Evolutionary conservation across 2,113 vertebrate genomes (phyloP).

Genomic region (Myxocyprinus asiaticus): DNA sequence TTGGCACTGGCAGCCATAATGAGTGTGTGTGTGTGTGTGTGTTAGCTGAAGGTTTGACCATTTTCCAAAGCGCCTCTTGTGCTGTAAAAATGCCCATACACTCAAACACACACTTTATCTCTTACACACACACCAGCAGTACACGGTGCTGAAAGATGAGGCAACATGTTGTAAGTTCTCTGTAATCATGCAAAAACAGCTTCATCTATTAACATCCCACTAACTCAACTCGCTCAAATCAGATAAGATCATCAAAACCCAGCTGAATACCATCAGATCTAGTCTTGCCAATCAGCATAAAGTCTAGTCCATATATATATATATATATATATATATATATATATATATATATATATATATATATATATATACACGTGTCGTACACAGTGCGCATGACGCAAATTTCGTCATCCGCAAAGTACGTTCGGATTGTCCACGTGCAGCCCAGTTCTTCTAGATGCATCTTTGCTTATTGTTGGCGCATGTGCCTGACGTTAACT

Average conservation of each 20-base stretch:
- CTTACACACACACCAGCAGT: constrained; percentile 8
- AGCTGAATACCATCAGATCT: too few relatives aligned
- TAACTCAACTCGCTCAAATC: constrained; percentile 69
- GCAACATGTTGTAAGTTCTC: constrained; percentile 54
- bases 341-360: too few relatives aligned
- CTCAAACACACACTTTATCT: constrained; percentile 18
- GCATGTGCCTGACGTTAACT: too few relatives aligned
- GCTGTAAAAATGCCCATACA: constrained; percentile 43
- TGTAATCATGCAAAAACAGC: constrained; percentile 80
- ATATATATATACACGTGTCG: too few relatives aligned
- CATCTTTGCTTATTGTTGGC: too few relatives aligned
- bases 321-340: too few relatives aligned
- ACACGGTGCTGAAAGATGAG: constrained; percentile 41
- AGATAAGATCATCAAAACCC: constrained; percentile 73
- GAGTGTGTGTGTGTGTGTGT: constrained; percentile 46
- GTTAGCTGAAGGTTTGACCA: constrained; percentile 37
- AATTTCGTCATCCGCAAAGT: too few relatives aligned
- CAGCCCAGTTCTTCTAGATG: too few relatives aligned
- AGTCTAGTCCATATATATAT: too few relatives aligned
- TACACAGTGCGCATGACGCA: too few relatives aligned
- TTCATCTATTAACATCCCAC: constrained; percentile 50
- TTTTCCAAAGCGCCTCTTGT: constrained; percentile 40
- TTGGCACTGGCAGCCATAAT: constrained; percentile 50
- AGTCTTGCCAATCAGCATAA: too few relatives aligned
- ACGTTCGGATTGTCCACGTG: too few relatives aligned